Evolutionary conservation across 2,797 vertebrate genomes (phyloP), one percentile per base, ranked within the genome.

Genomic region (Catamblyrhynchus diadema): DNA sequence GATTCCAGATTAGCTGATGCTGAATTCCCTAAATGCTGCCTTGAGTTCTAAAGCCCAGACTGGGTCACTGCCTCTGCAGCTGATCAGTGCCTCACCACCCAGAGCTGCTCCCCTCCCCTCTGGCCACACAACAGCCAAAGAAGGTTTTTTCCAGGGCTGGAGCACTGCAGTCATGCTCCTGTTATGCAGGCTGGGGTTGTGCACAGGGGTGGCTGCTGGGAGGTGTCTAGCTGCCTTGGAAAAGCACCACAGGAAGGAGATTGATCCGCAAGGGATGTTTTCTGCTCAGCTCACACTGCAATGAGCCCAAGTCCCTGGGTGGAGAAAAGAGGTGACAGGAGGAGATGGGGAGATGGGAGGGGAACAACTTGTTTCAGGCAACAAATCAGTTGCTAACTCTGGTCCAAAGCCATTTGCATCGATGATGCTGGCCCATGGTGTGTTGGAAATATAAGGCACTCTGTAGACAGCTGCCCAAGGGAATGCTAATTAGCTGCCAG

Each of bases 401-500:
- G 74, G 64, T 91, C 65, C 69, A 75, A 82, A 93, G 15, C 92
- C 77, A 87, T 95, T 93, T 92, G 83, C 94, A 93, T 91, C 57
- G 44, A 77, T 62, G 88, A 90, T 67, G 93, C 65, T 92, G 93
- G 90, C 90, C 92, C 22, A 17, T 28, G 66, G 88, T 94, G 81
- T 79, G 86, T 33, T 96, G 90, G 79, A 95, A 96, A 91, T 94
- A 93, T 19, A 93, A 94, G 59, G 90, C 90, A 88, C 93, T 96
- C 94, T 94, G 81, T 95, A 93, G 96, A 94, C 93, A 89, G 93
- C 94, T 96, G 96, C 97, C 95, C 91, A 90, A 96, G 97, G 95
- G 96, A 95, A 98, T 96, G 96, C 96, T 97, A 97, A 97, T 98
- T 97, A 97, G 97, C 94, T 93, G 95, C 95, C 93, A 96, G 93